Percentiles rank a stretch among this genome's conserved stretches.
Conservation (phyloP, 2,888 invertebrate species). For the Gari tellinella region DNA sequence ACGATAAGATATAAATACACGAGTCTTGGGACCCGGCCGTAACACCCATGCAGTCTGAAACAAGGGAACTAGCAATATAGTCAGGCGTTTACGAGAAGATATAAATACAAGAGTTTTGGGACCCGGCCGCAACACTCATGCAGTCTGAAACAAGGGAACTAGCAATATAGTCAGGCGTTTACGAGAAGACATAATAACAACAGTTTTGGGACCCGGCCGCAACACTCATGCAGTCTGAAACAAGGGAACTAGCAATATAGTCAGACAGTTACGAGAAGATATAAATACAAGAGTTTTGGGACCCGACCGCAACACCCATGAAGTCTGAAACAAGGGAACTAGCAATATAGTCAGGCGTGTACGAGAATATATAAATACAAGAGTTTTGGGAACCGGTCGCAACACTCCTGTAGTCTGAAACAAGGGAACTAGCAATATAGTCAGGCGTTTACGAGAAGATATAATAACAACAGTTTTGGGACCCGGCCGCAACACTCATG, state of each 20-base stretch:
- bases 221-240: slow-evolving; percentile 64
- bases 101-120: slow-evolving; percentile 67
- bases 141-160: slow-evolving; percentile 58
- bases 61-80: not conserved
- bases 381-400: slow-evolving; percentile 66
- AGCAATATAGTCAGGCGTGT: not conserved
- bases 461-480: slow-evolving; percentile 19
- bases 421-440: not conserved
- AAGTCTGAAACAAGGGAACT: slow-evolving; percentile 58
- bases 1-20: slow-evolving; percentile 64
- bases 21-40: slow-evolving; percentile 71
- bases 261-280: not conserved
- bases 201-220: slow-evolving; percentile 66
- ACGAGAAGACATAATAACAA: not conserved
- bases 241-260: not conserved
- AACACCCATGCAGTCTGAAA: slow-evolving; percentile 64
- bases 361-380: not conserved
- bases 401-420: slow-evolving; percentile 64
- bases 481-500: slow-evolving; percentile 67
- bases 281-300: slow-evolving; percentile 18
- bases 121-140: slow-evolving; percentile 67
- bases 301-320: slow-evolving; percentile 66
- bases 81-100: slow-evolving; percentile 56
- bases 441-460: not conserved
- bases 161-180: not conserved